Evolutionary conservation across 2,113 vertebrate genomes (phyloP), one percentile per base, ranked within the genome.

Genomic region (Eulacestoma nigropectus): DNA sequence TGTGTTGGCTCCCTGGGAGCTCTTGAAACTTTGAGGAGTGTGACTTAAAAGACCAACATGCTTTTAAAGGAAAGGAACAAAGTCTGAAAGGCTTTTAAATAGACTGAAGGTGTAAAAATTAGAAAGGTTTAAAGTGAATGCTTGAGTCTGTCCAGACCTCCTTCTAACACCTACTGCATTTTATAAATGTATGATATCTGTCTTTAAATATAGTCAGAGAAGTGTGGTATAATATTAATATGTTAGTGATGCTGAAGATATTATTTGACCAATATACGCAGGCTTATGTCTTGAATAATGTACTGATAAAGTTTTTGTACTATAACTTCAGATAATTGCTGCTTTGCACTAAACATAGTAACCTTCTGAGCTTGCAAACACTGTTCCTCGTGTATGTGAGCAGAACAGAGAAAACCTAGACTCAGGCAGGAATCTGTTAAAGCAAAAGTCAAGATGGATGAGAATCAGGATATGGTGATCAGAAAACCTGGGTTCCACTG

Each of bases 61-160:
- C 20, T 65, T 95, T 81, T 81, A 92, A 86, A 82, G 20, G 41
- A 67, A 77, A 86, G 14, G 56, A 94, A 90, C 47, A 92, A 90
- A 95, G 29, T 8, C 49, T 81, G 32, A 37, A 80, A 93, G 41
- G 37, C 75, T 96, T 96, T 94, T 80, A 72, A 80, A 74, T 22
- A 47, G 52, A 39, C 32, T 81, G 80, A 72, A 84, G 52, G 56
- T 89, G 39, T 83, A 53, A 94, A 89, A 94, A 81, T 56, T 35
- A 64, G 25, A 74, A 84, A 41, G 4, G 14, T 68, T 86, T 93
- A 44, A 92, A 86, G 26, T 53, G 47, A 88, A 70, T 30, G 26
- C 10, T 39, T 20, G 21, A 57, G 18, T 46, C 22, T 60, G 44
- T 11, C 23, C 6, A 2, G 88, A 87, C 37, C 10, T 56, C 17